Percentiles rank a stretch among this genome's conserved stretches.
Conservation (phyloP, 2,113 vertebrate genomes). For the Canis aureus region DNA sequence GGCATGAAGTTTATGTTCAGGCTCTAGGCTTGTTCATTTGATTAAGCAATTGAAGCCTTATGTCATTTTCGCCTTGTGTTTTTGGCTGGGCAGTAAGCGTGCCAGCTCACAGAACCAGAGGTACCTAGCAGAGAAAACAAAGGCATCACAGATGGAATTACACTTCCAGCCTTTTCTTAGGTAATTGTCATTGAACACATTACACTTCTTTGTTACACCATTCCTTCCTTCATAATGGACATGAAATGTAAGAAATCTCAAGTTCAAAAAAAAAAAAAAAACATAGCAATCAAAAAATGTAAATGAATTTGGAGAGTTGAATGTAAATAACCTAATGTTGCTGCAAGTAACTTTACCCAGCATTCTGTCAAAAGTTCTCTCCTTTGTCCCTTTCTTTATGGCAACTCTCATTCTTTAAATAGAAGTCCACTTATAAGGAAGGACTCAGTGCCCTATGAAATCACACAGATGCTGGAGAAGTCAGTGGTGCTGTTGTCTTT, state of each 20-base stretch:
- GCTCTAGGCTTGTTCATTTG: slow-evolving; percentile 29
- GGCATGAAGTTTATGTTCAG: background rate
- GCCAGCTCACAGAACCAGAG: background rate
- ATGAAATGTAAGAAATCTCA: background rate
- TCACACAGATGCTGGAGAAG: background rate
- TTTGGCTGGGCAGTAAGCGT: background rate
- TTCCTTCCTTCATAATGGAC: background rate
- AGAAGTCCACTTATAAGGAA: background rate
- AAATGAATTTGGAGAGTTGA: background rate
- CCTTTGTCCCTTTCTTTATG: background rate
- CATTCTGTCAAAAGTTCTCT: background rate
- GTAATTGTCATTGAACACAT: background rate
- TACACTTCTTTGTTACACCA: background rate
- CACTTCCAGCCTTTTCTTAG: background rate
- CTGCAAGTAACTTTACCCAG: background rate
- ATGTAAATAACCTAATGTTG: background rate
- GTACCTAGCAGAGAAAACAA: background rate
- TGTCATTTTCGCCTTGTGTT: background rate
- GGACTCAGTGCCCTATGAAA: background rate
- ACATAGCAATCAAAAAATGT: background rate
- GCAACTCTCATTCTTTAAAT: background rate
- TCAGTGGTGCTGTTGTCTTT: background rate
- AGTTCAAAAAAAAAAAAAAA: background rate
- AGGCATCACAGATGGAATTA: background rate
- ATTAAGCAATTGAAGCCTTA: background rate